Evolutionary conservation across 1,140 invertebrate species (phyloP).

Genomic region (Leptestheria dahalacensis): DNA sequence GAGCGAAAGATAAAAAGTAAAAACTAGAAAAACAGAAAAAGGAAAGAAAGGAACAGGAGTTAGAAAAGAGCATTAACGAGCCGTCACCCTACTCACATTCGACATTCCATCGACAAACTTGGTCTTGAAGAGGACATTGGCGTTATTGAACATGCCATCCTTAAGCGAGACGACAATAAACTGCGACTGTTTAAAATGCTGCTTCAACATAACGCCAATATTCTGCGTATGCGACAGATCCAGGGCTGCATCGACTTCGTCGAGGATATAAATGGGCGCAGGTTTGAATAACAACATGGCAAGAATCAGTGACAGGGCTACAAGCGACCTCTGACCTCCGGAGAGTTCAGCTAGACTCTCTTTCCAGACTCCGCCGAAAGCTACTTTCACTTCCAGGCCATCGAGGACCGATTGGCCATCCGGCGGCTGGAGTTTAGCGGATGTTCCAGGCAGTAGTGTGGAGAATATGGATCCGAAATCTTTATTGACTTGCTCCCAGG

Average conservation of each 20-base stretch:
- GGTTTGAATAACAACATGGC: conserved; percentile 94
- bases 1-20: neutral
- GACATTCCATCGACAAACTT: conserved; percentile 93
- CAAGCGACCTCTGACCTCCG: conserved; percentile 89
- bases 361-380: conserved; percentile 89
- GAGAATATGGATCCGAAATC: conserved; percentile 96
- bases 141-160: conserved; percentile 99
- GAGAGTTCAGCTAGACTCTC: conserved; percentile 89
- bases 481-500: conserved; percentile 41
- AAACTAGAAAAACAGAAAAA: neutral
- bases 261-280: conserved; percentile 94
- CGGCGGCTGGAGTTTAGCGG: conserved; percentile 66
- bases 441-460: conserved; percentile 73
- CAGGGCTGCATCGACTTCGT: conserved; percentile 96
- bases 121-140: conserved; percentile 92
- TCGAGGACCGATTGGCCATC: conserved; percentile 55
- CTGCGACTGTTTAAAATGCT: conserved; percentile 88
- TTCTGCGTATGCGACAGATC: conserved; percentile 98
- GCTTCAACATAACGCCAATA: conserved; percentile 88
- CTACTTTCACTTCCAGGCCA: conserved; percentile 83
- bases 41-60: neutral
- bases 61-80: conserved; percentile 17
- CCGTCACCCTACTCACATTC: conserved; percentile 53
- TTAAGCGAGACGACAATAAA: conserved; percentile 98
- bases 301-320: conserved; percentile 89